Evolutionary conservation across 2,113 vertebrate species (phyloP).

Genomic region (Cephalopterus ornatus): DNA sequence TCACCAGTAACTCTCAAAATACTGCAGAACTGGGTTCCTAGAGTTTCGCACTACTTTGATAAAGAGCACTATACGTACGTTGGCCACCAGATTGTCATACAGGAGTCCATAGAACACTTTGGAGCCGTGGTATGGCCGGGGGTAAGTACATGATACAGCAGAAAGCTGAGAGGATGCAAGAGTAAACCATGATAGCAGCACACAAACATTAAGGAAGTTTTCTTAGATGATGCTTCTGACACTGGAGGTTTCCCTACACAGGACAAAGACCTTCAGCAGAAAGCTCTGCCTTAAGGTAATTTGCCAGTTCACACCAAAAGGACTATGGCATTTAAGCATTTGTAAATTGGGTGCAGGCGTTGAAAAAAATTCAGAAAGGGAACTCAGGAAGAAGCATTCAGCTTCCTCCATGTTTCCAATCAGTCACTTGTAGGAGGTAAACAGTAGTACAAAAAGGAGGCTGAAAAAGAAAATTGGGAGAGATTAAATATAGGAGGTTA

Average conservation of each 20-base stretch:
- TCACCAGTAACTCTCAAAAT: slow-evolving; percentile 44
- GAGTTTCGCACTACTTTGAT: slow-evolving; percentile 67
- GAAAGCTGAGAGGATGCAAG: neutral
- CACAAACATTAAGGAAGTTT: neutral
- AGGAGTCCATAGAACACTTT: slow-evolving; percentile 77
- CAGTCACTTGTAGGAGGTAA: neutral
- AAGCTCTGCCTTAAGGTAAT: neutral
- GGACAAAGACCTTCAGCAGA: neutral
- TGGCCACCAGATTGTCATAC: slow-evolving; percentile 72
- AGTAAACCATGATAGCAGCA: neutral
- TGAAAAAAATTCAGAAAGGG: neutral
- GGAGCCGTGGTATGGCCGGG: slow-evolving; percentile 78
- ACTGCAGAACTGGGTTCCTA: slow-evolving; percentile 70
- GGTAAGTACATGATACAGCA: slow-evolving; percentile 47
- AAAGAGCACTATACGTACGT: slow-evolving; percentile 71
- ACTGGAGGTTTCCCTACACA: neutral
- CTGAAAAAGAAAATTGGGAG: neutral
- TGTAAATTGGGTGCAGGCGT: neutral
- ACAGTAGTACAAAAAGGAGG: neutral
- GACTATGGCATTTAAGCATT: neutral
- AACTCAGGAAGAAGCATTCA: neutral
- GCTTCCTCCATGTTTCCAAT: neutral
- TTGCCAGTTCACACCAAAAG: neutral
- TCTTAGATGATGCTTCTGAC: neutral
- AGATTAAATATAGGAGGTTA: neutral